phyloP scores from a whole-genome alignment of 1,140 invertebrate species.

The Leptinotarsa lineolata region DNA sequence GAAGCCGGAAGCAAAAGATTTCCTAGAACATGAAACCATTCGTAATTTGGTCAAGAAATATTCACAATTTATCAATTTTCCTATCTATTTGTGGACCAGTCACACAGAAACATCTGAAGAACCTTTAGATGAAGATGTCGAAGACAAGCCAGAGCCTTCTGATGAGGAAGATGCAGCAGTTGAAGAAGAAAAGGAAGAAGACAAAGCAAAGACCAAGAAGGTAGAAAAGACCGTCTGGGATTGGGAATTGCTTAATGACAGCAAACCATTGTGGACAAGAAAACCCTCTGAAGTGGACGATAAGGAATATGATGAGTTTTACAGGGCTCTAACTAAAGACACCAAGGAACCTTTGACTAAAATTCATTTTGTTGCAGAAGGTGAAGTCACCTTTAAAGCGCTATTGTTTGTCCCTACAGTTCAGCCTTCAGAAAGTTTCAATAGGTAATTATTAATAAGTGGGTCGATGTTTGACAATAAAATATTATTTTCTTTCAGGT shows the following conservation, averaged over 20 bases:
- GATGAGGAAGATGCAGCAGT: conserved; percentile 57
- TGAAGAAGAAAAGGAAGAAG: conserved; percentile 73
- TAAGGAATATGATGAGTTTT: conserved; percentile 92
- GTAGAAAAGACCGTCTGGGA: conserved; percentile 96
- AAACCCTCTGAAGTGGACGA: conserved; percentile 86
- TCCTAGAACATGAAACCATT: conserved; percentile 90
- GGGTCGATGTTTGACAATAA: neutral
- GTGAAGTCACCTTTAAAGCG: conserved; percentile 98
- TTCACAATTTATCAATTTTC: conserved; percentile 99
- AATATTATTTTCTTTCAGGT: conserved; percentile 58
- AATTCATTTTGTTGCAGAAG: conserved; percentile 97
- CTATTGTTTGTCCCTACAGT: conserved; percentile 90
- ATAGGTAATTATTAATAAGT: conserved; percentile 56
- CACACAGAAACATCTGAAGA: conserved; percentile 90
- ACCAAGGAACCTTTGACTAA: conserved; percentile 82
- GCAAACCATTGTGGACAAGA: conserved; percentile 96
- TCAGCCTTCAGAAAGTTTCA: conserved; percentile 91
- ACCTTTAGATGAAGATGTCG: conserved; percentile 58
- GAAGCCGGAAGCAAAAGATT: conserved; percentile 97
- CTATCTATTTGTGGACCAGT: conserved; percentile 95
- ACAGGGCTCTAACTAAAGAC: conserved; percentile 92
- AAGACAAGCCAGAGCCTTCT: conserved; percentile 49
- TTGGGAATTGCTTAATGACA: conserved; percentile 95
- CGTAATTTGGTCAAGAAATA: conserved; percentile 94
- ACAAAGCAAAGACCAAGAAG: conserved; percentile 90